Evolutionary conservation across 1,140 invertebrate species (phyloP).

Genomic region (Myzus persicae): DNA sequence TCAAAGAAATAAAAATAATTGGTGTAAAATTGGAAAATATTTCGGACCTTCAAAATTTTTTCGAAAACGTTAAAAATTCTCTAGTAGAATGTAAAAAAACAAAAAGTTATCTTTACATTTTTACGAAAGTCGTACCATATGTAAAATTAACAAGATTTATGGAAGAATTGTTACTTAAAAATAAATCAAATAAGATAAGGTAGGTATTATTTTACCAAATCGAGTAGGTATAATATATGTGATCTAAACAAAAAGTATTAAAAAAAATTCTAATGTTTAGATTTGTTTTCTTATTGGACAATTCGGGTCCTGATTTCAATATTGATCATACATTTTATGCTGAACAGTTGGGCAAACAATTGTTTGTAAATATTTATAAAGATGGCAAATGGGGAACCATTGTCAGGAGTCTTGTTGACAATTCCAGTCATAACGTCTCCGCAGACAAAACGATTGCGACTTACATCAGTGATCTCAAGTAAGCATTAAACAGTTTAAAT

Average conservation of each 20-base stretch:
- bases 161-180: not conserved
- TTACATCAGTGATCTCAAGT: not conserved
- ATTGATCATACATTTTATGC: conserved; percentile 29
- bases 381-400: conserved; percentile 54
- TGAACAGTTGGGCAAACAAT: conserved; percentile 53
- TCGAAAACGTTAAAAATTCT: not conserved
- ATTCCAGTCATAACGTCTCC: not conserved
- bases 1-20: not conserved
- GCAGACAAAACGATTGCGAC: not conserved
- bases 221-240: not conserved
- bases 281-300: conserved; percentile 56
- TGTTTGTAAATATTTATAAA: conserved; percentile 58
- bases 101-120: conserved; percentile 20
- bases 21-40: not conserved
- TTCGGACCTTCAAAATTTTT: not conserved
- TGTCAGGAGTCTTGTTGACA: not conserved
- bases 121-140: not conserved
- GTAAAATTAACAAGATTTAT: conserved; percentile 12
- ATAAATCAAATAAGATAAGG: conserved; percentile 27
- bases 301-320: conserved; percentile 36
- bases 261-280: not conserved
- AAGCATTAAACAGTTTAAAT: not conserved
- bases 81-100: not conserved
- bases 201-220: not conserved
- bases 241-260: not conserved